phyloP scores from a whole-genome alignment of 2,888 invertebrate genomes.

The Chloromyia formosa region DNA sequence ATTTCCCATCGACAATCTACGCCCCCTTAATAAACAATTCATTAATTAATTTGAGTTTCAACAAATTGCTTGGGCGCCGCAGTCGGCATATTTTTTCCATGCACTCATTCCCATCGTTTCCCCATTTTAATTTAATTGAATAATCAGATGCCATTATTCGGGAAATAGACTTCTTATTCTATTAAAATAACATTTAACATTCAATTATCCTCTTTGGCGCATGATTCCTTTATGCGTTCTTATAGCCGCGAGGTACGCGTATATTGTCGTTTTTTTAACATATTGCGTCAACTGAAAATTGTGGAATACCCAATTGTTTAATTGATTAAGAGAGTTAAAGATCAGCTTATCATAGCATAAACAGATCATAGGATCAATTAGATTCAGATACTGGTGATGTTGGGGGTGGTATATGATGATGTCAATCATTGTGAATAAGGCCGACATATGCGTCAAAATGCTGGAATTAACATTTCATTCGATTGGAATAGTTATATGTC shows the following conservation, averaged over 20 bases:
- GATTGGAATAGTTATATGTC: not conserved
- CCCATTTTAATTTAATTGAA: constrained; percentile 31
- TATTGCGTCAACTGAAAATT: constrained; percentile 10
- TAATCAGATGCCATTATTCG: constrained; percentile 37
- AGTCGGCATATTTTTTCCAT: not conserved
- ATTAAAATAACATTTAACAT: constrained; percentile 39
- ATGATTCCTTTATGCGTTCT: no score
- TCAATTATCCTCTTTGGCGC: constrained; percentile 31
- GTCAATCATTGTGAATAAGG: not conserved
- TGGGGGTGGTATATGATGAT: constrained; percentile 14
- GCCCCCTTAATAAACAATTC: not conserved
- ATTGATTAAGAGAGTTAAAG: constrained; percentile 35
- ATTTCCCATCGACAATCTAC: no score
- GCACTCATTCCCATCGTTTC: constrained; percentile 8
- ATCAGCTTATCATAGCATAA: constrained; percentile 38
- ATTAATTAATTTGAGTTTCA: constrained; percentile 42
- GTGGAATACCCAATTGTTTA: constrained; percentile 27
- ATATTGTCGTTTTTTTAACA: constrained; percentile 7
- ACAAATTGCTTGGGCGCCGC: constrained; percentile 36
- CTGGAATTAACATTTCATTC: not conserved
- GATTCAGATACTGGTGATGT: constrained; percentile 4
- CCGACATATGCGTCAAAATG: not conserved
- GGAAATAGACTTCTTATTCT: constrained; percentile 24
- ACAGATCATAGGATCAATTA: constrained; percentile 42
- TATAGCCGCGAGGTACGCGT: not conserved